Percentiles rank a stretch among this genome's conserved stretches.
These are phyloP conservation scores for Sisyra terminalis DNA, from an alignment of 2,888 invertebrate species.

Conservation along the genomic window DNA sequence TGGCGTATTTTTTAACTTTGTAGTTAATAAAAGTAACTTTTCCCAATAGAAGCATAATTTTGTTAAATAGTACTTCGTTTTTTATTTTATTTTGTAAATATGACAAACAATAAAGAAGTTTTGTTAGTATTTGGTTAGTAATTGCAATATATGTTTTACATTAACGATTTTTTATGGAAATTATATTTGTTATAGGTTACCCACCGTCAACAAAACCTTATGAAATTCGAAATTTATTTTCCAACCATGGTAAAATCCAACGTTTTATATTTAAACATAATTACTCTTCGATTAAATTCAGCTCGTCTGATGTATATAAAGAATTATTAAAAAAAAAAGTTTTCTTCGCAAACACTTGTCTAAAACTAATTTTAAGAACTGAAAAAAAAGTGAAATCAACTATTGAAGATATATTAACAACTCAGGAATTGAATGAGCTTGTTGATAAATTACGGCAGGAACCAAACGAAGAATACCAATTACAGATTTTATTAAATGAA, in stretches of 20 bases:
- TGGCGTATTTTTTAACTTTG: no score
- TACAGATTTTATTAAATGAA: slow-evolving; percentile 22
- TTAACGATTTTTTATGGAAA: no score
- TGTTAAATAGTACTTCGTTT: no score
- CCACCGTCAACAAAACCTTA: not conserved
- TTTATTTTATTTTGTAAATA: no score
- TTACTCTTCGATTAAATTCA: not conserved
- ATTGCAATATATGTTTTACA: not conserved
- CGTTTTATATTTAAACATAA: not conserved
- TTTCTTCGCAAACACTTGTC: not conserved
- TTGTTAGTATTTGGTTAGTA: not conserved
- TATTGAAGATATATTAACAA: not conserved
- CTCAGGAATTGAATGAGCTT: slow-evolving; percentile 1
- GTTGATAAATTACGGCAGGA: slow-evolving; percentile 6
- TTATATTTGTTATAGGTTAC: not conserved
- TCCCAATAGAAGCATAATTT: no score
- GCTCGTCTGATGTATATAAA: not conserved
- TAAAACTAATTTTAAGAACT: not conserved
- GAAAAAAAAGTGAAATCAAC: no score
- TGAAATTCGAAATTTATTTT: not conserved
- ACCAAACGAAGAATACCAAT: slow-evolving; percentile 24
- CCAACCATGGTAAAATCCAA: not conserved
- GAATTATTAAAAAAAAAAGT: not conserved
- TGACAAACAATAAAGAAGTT: no score
- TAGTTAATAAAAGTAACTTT: no score